These are phyloP conservation scores for Poecilia gillii DNA, from an alignment of 2,797 vertebrate species.

Conservation along the genomic window DNA sequence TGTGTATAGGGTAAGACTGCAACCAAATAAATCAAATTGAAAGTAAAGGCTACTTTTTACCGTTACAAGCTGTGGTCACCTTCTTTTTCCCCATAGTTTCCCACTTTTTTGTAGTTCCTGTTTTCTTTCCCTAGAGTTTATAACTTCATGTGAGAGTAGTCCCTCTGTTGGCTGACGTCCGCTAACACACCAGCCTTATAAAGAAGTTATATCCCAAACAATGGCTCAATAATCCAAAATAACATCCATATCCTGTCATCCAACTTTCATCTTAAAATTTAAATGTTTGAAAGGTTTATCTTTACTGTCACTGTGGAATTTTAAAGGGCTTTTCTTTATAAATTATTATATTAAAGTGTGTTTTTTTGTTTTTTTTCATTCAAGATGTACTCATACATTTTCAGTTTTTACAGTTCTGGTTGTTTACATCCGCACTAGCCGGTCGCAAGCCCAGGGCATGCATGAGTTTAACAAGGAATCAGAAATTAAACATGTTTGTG, in stretches of 20 bases:
- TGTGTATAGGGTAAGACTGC: neutral
- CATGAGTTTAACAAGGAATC: slow-evolving; percentile 15
- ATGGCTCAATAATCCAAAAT: slow-evolving; percentile 52
- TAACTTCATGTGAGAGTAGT: neutral
- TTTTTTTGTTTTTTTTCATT: neutral
- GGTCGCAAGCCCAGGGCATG: slow-evolving; percentile 2
- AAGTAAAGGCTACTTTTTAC: slow-evolving; percentile 5
- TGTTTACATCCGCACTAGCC: slow-evolving; percentile 8
- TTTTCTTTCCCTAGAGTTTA: neutral
- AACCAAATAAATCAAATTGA: slow-evolving; percentile 9
- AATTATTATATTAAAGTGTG: slow-evolving; percentile 45
- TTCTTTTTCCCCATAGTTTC: neutral
- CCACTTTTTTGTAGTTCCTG: neutral
- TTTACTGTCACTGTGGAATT: neutral
- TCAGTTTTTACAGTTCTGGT: slow-evolving; percentile 27
- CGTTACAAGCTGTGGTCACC: slow-evolving; percentile 60
- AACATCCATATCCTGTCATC: slow-evolving; percentile 29
- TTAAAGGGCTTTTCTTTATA: slow-evolving; percentile 46
- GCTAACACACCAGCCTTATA: slow-evolving; percentile 37
- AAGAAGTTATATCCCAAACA: slow-evolving; percentile 10
- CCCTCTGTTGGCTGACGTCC: slow-evolving; percentile 24
- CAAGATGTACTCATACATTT: slow-evolving; percentile 51
- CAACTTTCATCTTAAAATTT: neutral
- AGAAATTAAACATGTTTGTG: slow-evolving; percentile 18
- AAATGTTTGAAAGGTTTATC: neutral